Percentiles rank a stretch among this genome's conserved stretches.
Conservation (phyloP, 2,113 vertebrate genomes). For the Pristiophorus japonicus region DNA sequence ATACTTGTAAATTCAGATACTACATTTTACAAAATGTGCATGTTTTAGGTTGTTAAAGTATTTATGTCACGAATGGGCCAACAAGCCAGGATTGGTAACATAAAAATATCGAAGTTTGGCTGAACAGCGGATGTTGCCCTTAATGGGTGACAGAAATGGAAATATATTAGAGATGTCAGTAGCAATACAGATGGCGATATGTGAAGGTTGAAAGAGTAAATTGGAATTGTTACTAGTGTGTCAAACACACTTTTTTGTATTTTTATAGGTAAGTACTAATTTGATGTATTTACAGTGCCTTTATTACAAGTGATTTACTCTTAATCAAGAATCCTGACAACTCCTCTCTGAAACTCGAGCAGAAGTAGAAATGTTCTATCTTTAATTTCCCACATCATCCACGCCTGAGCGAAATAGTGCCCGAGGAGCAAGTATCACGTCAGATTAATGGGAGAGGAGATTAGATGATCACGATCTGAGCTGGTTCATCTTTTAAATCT, state of each 20-base stretch:
- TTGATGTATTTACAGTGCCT: constrained; percentile 21
- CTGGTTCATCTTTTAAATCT: constrained; percentile 68
- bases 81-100: not conserved
- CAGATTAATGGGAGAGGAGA: constrained; percentile 66
- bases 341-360: constrained; percentile 51
- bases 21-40: no score
- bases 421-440: constrained; percentile 50
- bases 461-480: constrained; percentile 66
- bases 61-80: not conserved
- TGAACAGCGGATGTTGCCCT: not conserved
- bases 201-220: constrained; percentile 69
- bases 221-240: not conserved
- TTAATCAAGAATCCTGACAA: constrained; percentile 50
- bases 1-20: not conserved
- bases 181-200: not conserved
- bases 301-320: constrained; percentile 44
- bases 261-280: not conserved
- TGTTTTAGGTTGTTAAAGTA: not conserved
- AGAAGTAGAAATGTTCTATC: constrained; percentile 52
- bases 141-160: not conserved
- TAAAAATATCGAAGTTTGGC: not conserved
- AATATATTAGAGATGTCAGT: not conserved
- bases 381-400: constrained; percentile 62
- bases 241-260: not conserved
- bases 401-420: constrained; percentile 53